phyloP scores from a whole-genome alignment of 2,888 invertebrate genomes.

The Megamerina dolium region DNA sequence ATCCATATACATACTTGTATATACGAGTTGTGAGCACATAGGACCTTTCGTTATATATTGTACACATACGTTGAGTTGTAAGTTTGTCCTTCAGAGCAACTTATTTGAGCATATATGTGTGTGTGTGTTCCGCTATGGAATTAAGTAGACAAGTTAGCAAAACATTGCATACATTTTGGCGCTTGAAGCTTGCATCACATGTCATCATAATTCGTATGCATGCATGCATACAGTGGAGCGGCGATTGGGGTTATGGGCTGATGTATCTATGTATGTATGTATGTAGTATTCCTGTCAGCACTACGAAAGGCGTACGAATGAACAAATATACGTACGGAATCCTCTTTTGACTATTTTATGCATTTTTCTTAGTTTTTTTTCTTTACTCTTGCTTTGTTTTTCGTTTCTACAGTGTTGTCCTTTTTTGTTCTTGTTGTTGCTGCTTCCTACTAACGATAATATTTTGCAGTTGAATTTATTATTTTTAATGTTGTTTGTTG shows the following conservation, averaged over 20 bases:
- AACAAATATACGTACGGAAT: no score
- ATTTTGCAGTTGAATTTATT: slow-evolving; percentile 15
- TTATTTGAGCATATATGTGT: neutral
- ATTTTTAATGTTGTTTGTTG: slow-evolving; percentile 15
- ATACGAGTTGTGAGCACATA: neutral
- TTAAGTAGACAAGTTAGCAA: slow-evolving; percentile 21
- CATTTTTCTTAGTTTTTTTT: slow-evolving; percentile 1
- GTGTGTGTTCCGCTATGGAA: slow-evolving; percentile 17
- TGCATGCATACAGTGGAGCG: no score
- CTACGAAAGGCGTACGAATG: no score
- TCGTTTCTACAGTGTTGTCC: slow-evolving; percentile 3
- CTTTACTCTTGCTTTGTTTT: neutral
- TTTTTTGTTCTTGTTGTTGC: slow-evolving; percentile 5
- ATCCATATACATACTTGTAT: no score
- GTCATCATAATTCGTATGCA: slow-evolving; percentile 19
- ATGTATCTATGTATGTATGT: no score
- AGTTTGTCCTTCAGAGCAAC: no score
- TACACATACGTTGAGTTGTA: no score
- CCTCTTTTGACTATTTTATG: no score
- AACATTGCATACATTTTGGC: slow-evolving; percentile 24
- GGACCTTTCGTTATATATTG: neutral
- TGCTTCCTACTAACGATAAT: neutral
- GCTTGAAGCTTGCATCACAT: slow-evolving; percentile 20
- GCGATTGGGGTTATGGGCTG: no score
- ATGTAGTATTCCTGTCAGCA: no score